phyloP scores from a whole-genome alignment of 92 coral and sea anemone species.

The Isaurus tuberculatus region DNA sequence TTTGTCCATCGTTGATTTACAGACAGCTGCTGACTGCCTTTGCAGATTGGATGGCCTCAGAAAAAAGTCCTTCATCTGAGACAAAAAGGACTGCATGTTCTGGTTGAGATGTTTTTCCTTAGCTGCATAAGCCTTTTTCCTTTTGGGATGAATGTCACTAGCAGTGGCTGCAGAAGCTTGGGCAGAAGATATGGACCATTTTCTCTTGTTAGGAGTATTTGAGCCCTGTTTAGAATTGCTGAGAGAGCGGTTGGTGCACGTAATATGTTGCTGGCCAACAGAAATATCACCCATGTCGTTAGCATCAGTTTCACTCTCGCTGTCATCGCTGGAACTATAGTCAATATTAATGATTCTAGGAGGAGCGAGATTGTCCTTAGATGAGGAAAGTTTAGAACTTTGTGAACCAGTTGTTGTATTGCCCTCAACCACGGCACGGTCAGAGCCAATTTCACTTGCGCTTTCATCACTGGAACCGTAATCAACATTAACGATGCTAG shows the following conservation, averaged over 20 bases:
- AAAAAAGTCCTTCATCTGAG: constrained; percentile 9
- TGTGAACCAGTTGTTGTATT: constrained; percentile 1
- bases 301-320: constrained; percentile 3
- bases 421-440: constrained; percentile 6
- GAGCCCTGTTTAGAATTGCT: background rate
- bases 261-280: background rate
- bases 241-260: background rate
- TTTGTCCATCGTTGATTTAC: constrained; percentile 9
- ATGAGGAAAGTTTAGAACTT: background rate
- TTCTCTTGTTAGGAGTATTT: constrained; percentile 7
- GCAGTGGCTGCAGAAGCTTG: constrained; percentile 12
- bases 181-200: constrained; percentile 10
- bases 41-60: constrained; percentile 11
- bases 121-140: constrained; percentile 10
- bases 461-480: constrained; percentile 10
- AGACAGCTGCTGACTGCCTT: constrained; percentile 11
- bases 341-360: background rate
- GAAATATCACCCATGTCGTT: constrained; percentile 2
- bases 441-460: constrained; percentile 8
- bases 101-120: constrained; percentile 9
- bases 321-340: constrained; percentile 2
- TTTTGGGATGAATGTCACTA: constrained; percentile 9
- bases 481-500: constrained; percentile 5
- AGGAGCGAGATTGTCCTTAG: constrained; percentile 3
- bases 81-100: constrained; percentile 10